Percentiles rank a stretch among this genome's conserved stretches.
Evolutionary conservation across 2,888 invertebrate genomes (phyloP).

Genomic region (Drosophila merina): DNA sequence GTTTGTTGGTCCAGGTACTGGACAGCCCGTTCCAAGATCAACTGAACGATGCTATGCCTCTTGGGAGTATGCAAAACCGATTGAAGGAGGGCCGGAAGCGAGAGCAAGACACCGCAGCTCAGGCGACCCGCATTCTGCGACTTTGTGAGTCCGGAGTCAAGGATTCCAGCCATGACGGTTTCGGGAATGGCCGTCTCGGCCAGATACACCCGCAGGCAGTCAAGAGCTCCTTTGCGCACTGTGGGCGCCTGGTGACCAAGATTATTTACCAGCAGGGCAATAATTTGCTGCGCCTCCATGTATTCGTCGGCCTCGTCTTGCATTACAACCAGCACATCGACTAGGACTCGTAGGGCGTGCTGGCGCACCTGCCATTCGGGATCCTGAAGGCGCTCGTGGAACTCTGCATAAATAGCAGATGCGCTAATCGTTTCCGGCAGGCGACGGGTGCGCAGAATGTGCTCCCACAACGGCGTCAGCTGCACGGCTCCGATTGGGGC

Average conservation of each 20-base stretch:
- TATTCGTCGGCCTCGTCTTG: slow-evolving; percentile 88
- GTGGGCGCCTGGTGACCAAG: slow-evolving; percentile 92
- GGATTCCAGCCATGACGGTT: slow-evolving; percentile 87
- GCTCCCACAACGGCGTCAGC: slow-evolving; percentile 92
- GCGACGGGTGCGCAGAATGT: slow-evolving; percentile 89
- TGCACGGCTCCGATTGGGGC: slow-evolving; percentile 79
- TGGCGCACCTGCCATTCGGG: slow-evolving; percentile 94
- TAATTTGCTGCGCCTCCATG: slow-evolving; percentile 85
- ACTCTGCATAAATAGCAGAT: slow-evolving; percentile 88
- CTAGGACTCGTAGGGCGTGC: slow-evolving; percentile 91
- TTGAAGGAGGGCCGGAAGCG: slow-evolving; percentile 87
- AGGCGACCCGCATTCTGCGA: slow-evolving; percentile 86
- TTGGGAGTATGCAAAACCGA: slow-evolving; percentile 85
- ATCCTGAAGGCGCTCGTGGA: slow-evolving; percentile 89
- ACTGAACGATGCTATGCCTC: slow-evolving; percentile 85
- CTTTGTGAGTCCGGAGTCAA: slow-evolving; percentile 86
- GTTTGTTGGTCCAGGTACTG: slow-evolving; percentile 86
- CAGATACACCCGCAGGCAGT: slow-evolving; percentile 90
- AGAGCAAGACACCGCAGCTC: slow-evolving; percentile 88
- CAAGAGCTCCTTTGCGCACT: slow-evolving; percentile 91
- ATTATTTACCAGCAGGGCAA: slow-evolving; percentile 90
- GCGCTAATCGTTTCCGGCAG: slow-evolving; percentile 89
- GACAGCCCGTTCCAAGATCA: slow-evolving; percentile 85
- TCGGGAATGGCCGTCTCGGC: slow-evolving; percentile 88
- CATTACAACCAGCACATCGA: slow-evolving; percentile 91